Percentiles rank a stretch among this genome's conserved stretches.
Evolutionary conservation across 2,797 vertebrate genomes (phyloP).

Genomic region (Coregonus ussuriensis): DNA sequence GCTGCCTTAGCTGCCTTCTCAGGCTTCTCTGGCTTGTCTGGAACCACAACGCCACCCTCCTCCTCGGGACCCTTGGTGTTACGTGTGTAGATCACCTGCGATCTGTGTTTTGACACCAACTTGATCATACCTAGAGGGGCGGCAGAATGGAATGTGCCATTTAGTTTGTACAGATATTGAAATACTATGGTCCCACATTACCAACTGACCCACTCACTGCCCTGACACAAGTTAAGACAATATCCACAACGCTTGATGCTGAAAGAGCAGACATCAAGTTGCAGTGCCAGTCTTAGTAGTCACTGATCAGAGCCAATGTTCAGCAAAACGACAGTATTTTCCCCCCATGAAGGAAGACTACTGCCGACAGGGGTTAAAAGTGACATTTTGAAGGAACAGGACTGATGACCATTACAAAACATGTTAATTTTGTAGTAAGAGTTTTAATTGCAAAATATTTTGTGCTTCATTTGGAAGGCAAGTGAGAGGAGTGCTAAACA

Average conservation of each 20-base stretch:
- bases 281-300: background rate
- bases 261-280: background rate
- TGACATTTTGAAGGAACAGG: background rate
- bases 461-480: background rate
- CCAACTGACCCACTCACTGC: background rate
- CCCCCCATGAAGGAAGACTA: background rate
- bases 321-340: background rate
- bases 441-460: background rate
- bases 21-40: background rate
- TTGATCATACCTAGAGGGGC: slow-evolving; percentile 87
- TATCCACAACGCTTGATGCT: no score
- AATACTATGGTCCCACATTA: background rate
- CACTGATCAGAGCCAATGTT: background rate
- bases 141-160: background rate
- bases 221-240: background rate
- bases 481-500: background rate
- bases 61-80: slow-evolving; percentile 94
- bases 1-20: background rate
- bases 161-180: background rate
- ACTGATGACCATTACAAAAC: no score
- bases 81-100: slow-evolving; percentile 92
- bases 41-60: slow-evolving; percentile 75
- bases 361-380: background rate
- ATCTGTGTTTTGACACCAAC: slow-evolving; percentile 93
- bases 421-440: no score